A percentile compares a stretch with the other conserved stretches of the same genome.
Evolutionary conservation across 2,888 invertebrate species (phyloP).

Genomic region (Stictocephala bisonia): DNA sequence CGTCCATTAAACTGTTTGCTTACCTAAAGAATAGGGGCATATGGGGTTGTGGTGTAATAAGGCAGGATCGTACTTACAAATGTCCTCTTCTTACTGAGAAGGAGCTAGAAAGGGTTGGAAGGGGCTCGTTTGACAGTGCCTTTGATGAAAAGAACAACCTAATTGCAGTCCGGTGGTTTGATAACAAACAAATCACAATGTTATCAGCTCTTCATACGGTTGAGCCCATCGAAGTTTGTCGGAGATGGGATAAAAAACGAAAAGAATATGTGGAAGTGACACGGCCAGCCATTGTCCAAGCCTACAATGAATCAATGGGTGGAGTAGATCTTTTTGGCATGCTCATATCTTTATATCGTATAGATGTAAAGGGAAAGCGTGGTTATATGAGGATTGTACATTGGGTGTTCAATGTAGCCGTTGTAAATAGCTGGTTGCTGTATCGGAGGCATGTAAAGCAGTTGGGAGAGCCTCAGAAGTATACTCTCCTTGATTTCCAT

Average conservation of each 20-base stretch:
- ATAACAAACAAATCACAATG: constrained; percentile 58
- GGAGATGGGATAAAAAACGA: constrained; percentile 54
- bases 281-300: constrained; percentile 54
- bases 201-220: constrained; percentile 56
- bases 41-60: constrained; percentile 51
- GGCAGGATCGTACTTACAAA: constrained; percentile 42
- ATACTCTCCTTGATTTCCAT: neutral
- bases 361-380: constrained; percentile 56
- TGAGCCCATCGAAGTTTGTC: constrained; percentile 55
- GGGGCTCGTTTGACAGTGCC: constrained; percentile 55
- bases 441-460: constrained; percentile 44
- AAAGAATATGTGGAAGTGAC: constrained; percentile 52
- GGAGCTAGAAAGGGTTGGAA: constrained; percentile 54
- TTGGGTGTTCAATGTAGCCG: constrained; percentile 52
- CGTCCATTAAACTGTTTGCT: constrained; percentile 45
- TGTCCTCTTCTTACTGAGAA: constrained; percentile 51
- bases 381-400: constrained; percentile 58
- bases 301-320: constrained; percentile 60
- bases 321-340: constrained; percentile 61
- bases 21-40: constrained; percentile 54
- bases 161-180: constrained; percentile 57
- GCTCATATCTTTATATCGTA: constrained; percentile 60
- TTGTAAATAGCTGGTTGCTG: constrained; percentile 55
- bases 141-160: constrained; percentile 42
- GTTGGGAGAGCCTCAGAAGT: neutral